Percentiles rank a stretch among this genome's conserved stretches.
Evolutionary conservation across 1,140 invertebrate species (phyloP).

Genomic region (Drosophila asahinai): DNA sequence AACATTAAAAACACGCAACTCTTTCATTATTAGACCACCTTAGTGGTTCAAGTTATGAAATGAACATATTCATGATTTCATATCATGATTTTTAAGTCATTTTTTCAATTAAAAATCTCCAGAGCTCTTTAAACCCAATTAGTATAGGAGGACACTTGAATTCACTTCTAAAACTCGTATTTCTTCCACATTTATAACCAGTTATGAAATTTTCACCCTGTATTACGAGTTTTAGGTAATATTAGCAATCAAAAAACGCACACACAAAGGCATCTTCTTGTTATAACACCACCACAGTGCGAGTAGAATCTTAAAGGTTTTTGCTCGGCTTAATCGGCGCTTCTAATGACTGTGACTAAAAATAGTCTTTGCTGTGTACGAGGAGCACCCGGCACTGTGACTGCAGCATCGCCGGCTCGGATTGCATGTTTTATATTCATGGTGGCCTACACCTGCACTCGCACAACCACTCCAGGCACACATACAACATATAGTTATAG

Average conservation of each 20-base stretch:
- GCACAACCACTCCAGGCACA: slow-evolving; percentile 35
- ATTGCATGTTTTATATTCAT: slow-evolving; percentile 55
- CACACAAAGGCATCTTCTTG: slow-evolving; percentile 65
- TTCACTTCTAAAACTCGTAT: too few species aligned
- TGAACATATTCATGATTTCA: too few species aligned
- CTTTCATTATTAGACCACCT: not conserved
- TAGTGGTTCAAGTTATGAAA: not conserved
- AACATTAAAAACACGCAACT: too few species aligned
- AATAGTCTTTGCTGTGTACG: slow-evolving; percentile 32
- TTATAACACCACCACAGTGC: slow-evolving; percentile 76
- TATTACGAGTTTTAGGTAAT: not conserved
- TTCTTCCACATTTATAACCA: too few species aligned
- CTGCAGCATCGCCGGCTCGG: slow-evolving; percentile 49
- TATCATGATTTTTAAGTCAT: too few species aligned
- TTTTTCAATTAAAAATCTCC: not conserved
- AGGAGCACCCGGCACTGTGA: slow-evolving; percentile 67
- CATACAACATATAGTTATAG: slow-evolving; percentile 4
- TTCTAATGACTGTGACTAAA: slow-evolving; percentile 15
- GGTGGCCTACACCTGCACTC: slow-evolving; percentile 34
- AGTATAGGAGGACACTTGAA: not conserved
- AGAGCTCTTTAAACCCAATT: not conserved
- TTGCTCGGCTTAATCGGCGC: slow-evolving; percentile 1
- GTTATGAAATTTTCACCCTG: not conserved
- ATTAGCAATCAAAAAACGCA: slow-evolving; percentile 33
- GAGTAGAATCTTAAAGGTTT: slow-evolving; percentile 48